Conservation (phyloP, 1,140 invertebrate species). For the Schlechtendalia chinensis region DNA sequence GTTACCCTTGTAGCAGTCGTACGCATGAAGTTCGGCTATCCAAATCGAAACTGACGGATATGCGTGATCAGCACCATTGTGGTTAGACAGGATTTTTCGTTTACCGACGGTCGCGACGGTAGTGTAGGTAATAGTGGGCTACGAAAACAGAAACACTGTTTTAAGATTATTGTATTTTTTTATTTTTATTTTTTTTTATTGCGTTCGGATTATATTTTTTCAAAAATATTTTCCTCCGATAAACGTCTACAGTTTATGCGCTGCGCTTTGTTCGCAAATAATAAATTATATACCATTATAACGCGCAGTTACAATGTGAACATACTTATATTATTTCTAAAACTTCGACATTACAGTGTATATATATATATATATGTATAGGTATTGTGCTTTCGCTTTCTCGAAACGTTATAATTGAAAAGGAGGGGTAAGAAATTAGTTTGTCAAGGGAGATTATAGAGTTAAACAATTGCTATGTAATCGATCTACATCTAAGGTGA, state of each 20-base stretch:
- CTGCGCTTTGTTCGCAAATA: too few relatives aligned
- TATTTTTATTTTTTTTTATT: too few relatives aligned
- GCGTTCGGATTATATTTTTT: too few relatives aligned
- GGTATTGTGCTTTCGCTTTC: conserved; percentile 35
- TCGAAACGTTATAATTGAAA: background rate
- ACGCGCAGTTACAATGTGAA: too few relatives aligned
- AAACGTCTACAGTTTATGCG: too few relatives aligned
- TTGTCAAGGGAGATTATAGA: conserved; percentile 19
- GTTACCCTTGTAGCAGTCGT: background rate
- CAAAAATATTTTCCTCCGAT: too few relatives aligned
- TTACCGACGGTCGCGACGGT: too few relatives aligned
- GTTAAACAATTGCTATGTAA: conserved; percentile 34
- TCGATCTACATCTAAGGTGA: conserved; percentile 29
- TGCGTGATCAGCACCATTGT: conserved; percentile 30
- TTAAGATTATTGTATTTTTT: too few relatives aligned
- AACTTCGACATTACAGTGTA: too few relatives aligned
- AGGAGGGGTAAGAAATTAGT: background rate
- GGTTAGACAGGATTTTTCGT: background rate
- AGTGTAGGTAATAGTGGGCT: too few relatives aligned
- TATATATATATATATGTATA: background rate
- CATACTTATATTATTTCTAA: background rate
- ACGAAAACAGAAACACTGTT: background rate
- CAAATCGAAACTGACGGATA: conserved; percentile 35
- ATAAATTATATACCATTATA: too few relatives aligned
- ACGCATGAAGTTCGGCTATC: conserved; percentile 16